Evolutionary conservation across 2,888 invertebrate genomes (phyloP), one percentile per base, ranked within the genome.

Genomic region (Platycheirus rosarum): DNA sequence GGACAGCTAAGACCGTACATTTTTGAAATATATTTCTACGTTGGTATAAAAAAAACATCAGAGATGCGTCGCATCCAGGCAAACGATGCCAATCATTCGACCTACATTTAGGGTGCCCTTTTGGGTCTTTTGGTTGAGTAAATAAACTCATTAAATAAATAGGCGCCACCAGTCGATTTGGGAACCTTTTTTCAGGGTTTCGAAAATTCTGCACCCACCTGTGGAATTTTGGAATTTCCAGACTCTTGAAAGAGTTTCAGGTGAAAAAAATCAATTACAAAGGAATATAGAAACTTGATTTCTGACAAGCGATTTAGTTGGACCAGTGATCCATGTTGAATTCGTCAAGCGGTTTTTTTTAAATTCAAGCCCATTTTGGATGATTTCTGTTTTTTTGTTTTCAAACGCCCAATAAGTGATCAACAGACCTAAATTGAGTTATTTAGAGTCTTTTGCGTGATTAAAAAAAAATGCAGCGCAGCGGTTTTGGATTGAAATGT

Each of bases 11-110:
- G 37, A 48, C 66, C 20, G 35, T 65, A 48, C 16, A 63, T 63
- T 69, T 80, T 40, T 49, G 57, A 49, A 73, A 68, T 62, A 44
- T 57, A 48, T 23, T 46, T 37, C 32, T 71, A 40, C 20, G 40
- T 62, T 42, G 8, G 42, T 23, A 2, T 18, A 35, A 37, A n/a
- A 20, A 14, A 9, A 26, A 63, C 20, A 9, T 5, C 1, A 14
- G 26, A 57, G 13, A 35, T 40, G 46, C 60, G 29, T 29, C 18
- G 46, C 55, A 35, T 46, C 29, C 60, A 42, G 42, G 16, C 42
- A 26, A 69, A 49, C 60, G 79, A 80, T 80, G 65, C 60, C 76
- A 71, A 70, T 65, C 80, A 73, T 73, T 71, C 77, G 82, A 82
- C 82, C 82, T 73, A 82, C 71, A 55, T 82, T 82, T 37, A 32